Base-by-base conservation (phyloP, 2,888 invertebrate genomes). In the Onthophagus sagittarius region DNA sequence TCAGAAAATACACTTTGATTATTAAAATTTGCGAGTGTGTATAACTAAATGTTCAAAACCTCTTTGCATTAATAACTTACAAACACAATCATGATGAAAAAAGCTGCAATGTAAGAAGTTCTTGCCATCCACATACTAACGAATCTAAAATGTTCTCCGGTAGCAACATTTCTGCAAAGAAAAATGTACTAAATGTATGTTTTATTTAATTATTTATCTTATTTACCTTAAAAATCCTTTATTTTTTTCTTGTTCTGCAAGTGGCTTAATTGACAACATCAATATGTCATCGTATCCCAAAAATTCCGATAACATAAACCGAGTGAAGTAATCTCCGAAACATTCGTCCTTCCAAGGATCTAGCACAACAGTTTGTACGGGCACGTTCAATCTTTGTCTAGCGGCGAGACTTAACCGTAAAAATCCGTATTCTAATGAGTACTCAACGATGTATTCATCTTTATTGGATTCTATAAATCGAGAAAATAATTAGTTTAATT, bases 101-200 rank as follows among this genome's bases (percentile, higher is more conserved):
- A 94, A 0, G 99, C 98, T 7, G 97, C 95, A 71, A 99, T 89
- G 85, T 99, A 99, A 0, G 97, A 96, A 76, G 94, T 94, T 81
- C 97, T 91, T 0, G 97, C 95, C 87, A 97, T 97, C 94, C 97
- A 94, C 93, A 97, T 95, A 79, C 95, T 96, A 70, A 99, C 98
- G 86, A 99, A 99, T 75, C 98, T 93, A 85, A 97, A 99, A 85
- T 99, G 98, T 83, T 99, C 99, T 11, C 99, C 98, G 11, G 98
- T 71, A 31, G 71, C 39, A 23, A 15, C 32, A 63, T 71, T 62
- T 71, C 71, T 63, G 14, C 32, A n/a, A 71, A 71, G n/a, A 76
- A 11, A 53, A 64, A 71, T 67, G 3, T 69, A 23, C 6, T 31
- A 62, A 62, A 62, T 23, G 15, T 9, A 13, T 62, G 23, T 9